These are phyloP conservation scores for Achroia grisella DNA, from an alignment of 1,140 invertebrate genomes.

Conservation along the genomic window DNA sequence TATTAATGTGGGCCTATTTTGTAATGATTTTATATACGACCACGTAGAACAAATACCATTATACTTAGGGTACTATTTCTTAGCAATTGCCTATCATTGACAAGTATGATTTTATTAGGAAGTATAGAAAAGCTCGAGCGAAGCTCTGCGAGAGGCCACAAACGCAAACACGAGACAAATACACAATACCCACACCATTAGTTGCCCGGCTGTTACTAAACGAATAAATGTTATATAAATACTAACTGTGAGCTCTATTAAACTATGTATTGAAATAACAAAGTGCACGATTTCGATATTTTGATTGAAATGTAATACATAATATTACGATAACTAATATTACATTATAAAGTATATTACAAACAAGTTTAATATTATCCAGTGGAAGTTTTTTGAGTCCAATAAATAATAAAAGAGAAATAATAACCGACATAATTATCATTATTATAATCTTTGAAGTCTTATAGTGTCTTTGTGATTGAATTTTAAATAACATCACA, in stretches of 20 bases:
- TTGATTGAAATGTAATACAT: neutral
- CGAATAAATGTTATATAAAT: slow-evolving; percentile 32
- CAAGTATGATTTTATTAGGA: slow-evolving; percentile 3
- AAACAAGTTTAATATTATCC: too few relatives aligned
- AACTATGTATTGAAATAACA: neutral
- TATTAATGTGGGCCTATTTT: neutral
- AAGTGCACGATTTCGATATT: neutral
- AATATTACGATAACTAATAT: too few relatives aligned
- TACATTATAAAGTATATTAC: too few relatives aligned
- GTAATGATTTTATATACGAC: neutral
- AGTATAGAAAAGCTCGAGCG: slow-evolving; percentile 29
- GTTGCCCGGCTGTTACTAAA: slow-evolving; percentile 23
- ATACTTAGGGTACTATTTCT: too few relatives aligned
- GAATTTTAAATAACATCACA: too few relatives aligned
- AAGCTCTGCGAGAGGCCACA: slow-evolving; percentile 47
- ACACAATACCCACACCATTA: slow-evolving; percentile 51
- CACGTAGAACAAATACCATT: too few relatives aligned
- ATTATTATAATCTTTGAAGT: too few relatives aligned
- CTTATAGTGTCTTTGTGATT: too few relatives aligned
- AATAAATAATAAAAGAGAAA: too few relatives aligned
- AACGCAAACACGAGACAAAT: slow-evolving; percentile 35
- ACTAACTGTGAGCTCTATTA: slow-evolving; percentile 2
- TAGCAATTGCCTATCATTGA: too few relatives aligned
- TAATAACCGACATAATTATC: too few relatives aligned
- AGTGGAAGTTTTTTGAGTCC: too few relatives aligned